Evolutionary conservation across 2,797 vertebrate genomes (phyloP).

Genomic region (Lerista edwardsae): DNA sequence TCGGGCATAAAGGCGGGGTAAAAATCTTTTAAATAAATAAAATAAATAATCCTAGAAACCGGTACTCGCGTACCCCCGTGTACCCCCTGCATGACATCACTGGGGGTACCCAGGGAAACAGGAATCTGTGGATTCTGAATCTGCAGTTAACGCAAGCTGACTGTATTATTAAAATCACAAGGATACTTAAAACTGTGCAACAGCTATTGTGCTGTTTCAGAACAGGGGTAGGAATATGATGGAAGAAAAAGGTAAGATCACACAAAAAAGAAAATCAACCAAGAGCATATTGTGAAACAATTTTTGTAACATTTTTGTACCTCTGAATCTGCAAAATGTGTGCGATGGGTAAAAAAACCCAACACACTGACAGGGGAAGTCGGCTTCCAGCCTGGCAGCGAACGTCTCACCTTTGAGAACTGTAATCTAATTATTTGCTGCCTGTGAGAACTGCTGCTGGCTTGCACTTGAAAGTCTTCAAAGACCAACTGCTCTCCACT

Average conservation of each 20-base stretch:
- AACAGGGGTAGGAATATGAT: background rate
- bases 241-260: slow-evolving; percentile 17
- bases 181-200: background rate
- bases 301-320: slow-evolving; percentile 22
- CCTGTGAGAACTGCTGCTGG: background rate
- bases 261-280: background rate
- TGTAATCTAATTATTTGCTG: background rate
- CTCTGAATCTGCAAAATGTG: slow-evolving; percentile 24
- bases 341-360: background rate
- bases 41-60: no score
- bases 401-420: background rate
- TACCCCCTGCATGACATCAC: no score
- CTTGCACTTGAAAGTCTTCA: slow-evolving; percentile 4
- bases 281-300: background rate
- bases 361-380: slow-evolving; percentile 22
- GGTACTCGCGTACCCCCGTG: no score
- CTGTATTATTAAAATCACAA: background rate
- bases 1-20: no score
- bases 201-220: background rate
- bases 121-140: no score
- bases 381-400: background rate
- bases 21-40: no score
- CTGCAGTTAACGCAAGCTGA: no score
- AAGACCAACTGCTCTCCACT: background rate
- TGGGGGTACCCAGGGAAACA: no score